Percentiles rank a stretch among this genome's conserved stretches.
Evolutionary conservation across 2,888 invertebrate genomes (phyloP).

Genomic region (Eupeodes luniger): DNA sequence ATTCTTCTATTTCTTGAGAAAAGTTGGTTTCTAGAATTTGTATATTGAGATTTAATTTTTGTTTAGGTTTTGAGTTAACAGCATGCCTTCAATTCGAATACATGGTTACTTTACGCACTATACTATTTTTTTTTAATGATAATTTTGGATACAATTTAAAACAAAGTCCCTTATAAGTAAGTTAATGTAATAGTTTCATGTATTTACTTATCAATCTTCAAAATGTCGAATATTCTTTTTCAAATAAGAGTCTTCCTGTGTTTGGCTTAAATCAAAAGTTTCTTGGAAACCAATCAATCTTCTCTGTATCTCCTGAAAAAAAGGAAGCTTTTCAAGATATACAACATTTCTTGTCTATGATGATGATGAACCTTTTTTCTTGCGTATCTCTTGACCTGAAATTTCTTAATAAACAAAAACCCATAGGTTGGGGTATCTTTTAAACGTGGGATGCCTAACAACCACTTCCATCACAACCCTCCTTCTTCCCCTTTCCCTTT

Average conservation of each 20-base stretch:
- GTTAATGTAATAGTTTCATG: neutral
- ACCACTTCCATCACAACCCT: neutral
- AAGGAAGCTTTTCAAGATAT: neutral
- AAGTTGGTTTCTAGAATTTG: no score
- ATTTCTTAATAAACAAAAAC: conserved; percentile 13
- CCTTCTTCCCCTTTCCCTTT: no score
- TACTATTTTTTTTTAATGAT: neutral
- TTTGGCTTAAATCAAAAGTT: conserved; percentile 1
- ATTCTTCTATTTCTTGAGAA: no score
- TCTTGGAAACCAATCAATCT: conserved; percentile 21
- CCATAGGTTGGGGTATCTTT: neutral
- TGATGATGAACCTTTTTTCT: conserved; percentile 11
- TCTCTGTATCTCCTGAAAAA: neutral
- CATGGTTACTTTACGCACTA: no score
- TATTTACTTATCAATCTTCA: conserved; percentile 26
- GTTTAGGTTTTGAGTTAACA: no score
- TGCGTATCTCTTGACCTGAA: conserved; percentile 21
- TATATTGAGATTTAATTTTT: no score
- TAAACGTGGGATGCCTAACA: neutral
- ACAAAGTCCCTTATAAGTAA: neutral
- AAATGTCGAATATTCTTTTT: neutral
- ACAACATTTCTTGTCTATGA: conserved; percentile 5
- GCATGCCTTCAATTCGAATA: no score
- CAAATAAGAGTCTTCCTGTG: neutral
- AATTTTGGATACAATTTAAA: neutral